Percentiles rank a stretch among this genome's conserved stretches.
These are phyloP conservation scores for Drymonia ruficornis DNA, from an alignment of 2,888 invertebrate species.

Conservation along the genomic window DNA sequence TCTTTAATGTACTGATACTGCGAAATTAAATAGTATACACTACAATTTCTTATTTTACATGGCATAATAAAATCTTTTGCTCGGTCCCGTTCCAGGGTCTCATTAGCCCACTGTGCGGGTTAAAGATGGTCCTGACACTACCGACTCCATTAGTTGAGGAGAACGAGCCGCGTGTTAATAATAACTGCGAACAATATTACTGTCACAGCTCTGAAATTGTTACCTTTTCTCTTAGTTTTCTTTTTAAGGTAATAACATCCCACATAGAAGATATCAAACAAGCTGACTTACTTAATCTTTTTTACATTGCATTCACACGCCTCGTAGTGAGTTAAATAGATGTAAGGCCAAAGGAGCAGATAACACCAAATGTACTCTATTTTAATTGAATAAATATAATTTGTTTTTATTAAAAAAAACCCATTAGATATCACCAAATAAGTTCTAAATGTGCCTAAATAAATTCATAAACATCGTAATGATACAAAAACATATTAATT, in stretches of 20 bases:
- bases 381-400: no score
- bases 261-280: no score
- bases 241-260: neutral
- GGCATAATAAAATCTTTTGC: neutral
- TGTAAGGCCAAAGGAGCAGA: no score
- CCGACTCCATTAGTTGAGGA: constrained; percentile 56
- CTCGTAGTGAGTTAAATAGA: no score
- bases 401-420: no score
- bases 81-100: constrained; percentile 6
- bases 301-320: no score
- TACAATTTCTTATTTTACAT: constrained; percentile 3
- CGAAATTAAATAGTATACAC: no score
- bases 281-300: no score
- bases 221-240: constrained; percentile 7
- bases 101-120: constrained; percentile 36
- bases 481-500: constrained; percentile 8
- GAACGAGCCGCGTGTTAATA: constrained; percentile 55
- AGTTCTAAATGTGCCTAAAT: neutral
- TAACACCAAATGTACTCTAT: no score
- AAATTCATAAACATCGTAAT: neutral
- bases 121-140: constrained; percentile 57
- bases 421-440: no score
- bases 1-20: no score
- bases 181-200: constrained; percentile 51
- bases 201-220: constrained; percentile 17